These are phyloP conservation scores for Oncorhynchus keta DNA, from an alignment of 2,113 vertebrate species.

Conservation along the genomic window DNA sequence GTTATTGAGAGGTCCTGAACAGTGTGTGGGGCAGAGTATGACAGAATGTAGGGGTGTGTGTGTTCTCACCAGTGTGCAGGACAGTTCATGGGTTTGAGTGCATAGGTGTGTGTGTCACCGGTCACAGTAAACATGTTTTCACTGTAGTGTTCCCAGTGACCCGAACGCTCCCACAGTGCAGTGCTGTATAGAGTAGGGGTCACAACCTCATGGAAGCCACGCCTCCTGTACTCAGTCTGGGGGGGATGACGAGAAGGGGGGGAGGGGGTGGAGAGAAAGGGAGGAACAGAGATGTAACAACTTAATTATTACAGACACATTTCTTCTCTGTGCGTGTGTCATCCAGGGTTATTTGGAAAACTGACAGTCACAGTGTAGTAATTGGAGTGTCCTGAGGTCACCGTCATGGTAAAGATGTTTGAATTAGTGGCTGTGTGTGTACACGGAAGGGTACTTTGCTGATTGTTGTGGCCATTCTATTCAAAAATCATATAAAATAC, in stretches of 20 bases:
- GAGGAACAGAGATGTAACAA: conserved; percentile 16
- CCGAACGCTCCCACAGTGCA: conserved; percentile 85
- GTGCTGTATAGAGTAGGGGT: conserved; percentile 87
- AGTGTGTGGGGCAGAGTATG: background rate
- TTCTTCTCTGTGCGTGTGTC: background rate
- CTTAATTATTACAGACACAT: no score
- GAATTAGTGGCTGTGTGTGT: background rate
- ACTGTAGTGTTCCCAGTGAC: conserved; percentile 91
- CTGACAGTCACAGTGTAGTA: conserved; percentile 31
- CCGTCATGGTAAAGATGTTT: background rate
- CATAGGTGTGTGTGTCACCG: conserved; percentile 72
- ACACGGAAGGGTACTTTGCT: no score
- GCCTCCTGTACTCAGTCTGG: conserved; percentile 82
- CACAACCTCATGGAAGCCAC: conserved; percentile 88
- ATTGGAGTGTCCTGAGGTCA: conserved; percentile 1
- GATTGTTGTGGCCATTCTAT: no score
- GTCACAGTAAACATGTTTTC: conserved; percentile 87
- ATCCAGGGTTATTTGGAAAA: conserved; percentile 4
- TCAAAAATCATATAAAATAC: no score
- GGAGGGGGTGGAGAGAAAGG: conserved; percentile 22
- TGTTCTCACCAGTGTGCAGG: conserved; percentile 89
- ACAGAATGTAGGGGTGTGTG: background rate
- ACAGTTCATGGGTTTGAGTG: conserved; percentile 97
- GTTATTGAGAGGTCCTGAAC: no score
- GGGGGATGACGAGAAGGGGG: no score